Percentiles rank a stretch among this genome's conserved stretches.
These are phyloP conservation scores for Microctenopoma lineatum DNA, from an alignment of 2,797 vertebrate species.

Conservation along the genomic window DNA sequence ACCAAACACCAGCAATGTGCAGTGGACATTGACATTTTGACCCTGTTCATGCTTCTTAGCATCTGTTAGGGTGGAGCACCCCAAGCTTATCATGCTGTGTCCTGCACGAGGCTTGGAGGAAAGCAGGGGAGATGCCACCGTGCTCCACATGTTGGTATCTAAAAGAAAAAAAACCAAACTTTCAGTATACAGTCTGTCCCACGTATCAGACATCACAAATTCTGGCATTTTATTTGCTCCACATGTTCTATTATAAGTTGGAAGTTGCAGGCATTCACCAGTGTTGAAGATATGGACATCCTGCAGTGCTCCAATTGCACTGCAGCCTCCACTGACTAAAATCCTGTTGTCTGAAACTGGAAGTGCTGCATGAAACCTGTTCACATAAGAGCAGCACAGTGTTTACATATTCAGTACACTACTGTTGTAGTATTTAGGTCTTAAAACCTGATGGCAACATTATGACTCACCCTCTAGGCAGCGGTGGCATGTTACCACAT, in stretches of 20 bases:
- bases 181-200: not conserved
- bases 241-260: not conserved
- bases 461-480: conserved; percentile 84
- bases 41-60: conserved; percentile 57
- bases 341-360: conserved; percentile 86
- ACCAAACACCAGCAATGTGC: conserved; percentile 86
- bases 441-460: conserved; percentile 46
- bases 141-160: conserved; percentile 88
- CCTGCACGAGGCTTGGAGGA: conserved; percentile 86
- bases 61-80: conserved; percentile 48
- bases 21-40: conserved; percentile 46
- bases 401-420: not conserved
- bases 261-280: conserved; percentile 72
- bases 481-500: conserved; percentile 80
- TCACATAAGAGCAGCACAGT: not conserved
- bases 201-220: not conserved
- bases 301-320: conserved; percentile 84
- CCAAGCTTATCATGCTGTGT: conserved; percentile 86
- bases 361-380: conserved; percentile 90
- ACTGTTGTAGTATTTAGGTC: conserved; percentile 16
- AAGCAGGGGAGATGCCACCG: conserved; percentile 77
- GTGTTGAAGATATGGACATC: conserved; percentile 87
- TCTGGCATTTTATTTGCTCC: not conserved
- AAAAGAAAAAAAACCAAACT: conserved; percentile 2
- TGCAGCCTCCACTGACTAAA: conserved; percentile 90